Base-by-base conservation (phyloP, 2,797 vertebrate genomes). In the Knipowitschia caucasica region DNA sequence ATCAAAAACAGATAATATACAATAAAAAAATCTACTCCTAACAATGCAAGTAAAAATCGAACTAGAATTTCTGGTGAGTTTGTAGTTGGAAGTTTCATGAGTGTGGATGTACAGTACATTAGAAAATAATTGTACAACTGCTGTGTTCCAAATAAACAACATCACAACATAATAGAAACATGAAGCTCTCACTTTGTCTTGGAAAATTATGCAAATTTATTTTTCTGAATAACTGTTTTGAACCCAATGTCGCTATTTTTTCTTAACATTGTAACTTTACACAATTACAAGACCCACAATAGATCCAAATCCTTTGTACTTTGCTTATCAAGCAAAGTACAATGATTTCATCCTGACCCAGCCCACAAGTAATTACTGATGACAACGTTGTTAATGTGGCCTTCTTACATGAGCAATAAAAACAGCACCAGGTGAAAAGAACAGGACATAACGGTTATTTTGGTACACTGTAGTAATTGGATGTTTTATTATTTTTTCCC, bases 401-500 rank as follows among this genome's bases (percentile, higher is more conserved):
- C n/a, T 12, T 14, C 11, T 33, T 49, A 5, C 14, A 49, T 50
- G 31, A 50, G 9, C 31, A n/a, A 31, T 33, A 18, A n/a, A n/a
- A n/a, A 20, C 20, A 24, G 31, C 5, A 30, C 24, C 12, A 47
- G 15, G 21, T 18, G 8, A 45, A 20, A 30, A 46, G 14, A 49
- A 31, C 3, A 34, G 47, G 21, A 34, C 21, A 35, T 8, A 2
- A 9, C 24, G 38, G 44, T 67, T 46, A 59, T 74, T 74, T 69
- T 36, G 21, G 7, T 62, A 26, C 56, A 25, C 39, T 3, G 47
- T 30, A 18, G 45, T 47, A 47, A 20, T 30, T 30, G 26, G 44
- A 7, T 46, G 39, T 46, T 46, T 5, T 30, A 20, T 47, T 47
- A 20, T 51, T 27, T 59, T 38, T 17, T 30, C 24, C 64, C 47